Base-by-base conservation (phyloP, 2,888 invertebrate genomes). In the Cheilosia scutellata region DNA sequence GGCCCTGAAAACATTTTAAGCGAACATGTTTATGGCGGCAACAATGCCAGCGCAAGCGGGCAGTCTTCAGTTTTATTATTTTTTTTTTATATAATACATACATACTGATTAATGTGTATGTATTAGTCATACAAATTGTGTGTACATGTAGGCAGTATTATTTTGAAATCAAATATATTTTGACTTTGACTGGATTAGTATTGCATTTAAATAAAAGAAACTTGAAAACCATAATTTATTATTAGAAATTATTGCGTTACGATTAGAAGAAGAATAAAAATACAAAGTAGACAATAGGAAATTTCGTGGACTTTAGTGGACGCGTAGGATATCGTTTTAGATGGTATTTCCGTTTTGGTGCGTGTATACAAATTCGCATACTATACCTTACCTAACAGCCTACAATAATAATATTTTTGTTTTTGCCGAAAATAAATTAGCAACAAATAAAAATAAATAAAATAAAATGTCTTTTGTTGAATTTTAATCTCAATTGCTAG, bases 1-100 rank as follows among this genome's bases (percentile, higher is more conserved):
- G 63, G 63, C 75, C 68, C 75, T 75, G 75, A 74, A 49, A 42
- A 60, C 11, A 27, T 49, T 55, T 51, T 1, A 58, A 53, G 20
- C 16, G 42, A 68, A 29, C 55, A 16, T 57, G 47, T 47, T 55
- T 44, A 27, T 57, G 57, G 60, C 25, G 68, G 37, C 65, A n/a
- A 40, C 58, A 72, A 66, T 79, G 79, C 44, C 66, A 72, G 33
- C 47, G 65, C n/a, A 9, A 25, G 42, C 47, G 31, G 16, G 20
- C 20, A 20, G 20, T 20, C 40, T 55, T 31, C 37, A 25, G 31
- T 47, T 29, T 47, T 11, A 40, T n/a, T 40, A 16, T 51, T 57
- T 29, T n/a, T 63, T 29, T n/a, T 63, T 7, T 3, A 9, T 20
- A 11, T n/a, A 9, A 25, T 9, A 47, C 47, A 63, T 16, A 4